phyloP scores from a whole-genome alignment of 2,113 vertebrate genomes.

The Macroglossus sobrinus region DNA sequence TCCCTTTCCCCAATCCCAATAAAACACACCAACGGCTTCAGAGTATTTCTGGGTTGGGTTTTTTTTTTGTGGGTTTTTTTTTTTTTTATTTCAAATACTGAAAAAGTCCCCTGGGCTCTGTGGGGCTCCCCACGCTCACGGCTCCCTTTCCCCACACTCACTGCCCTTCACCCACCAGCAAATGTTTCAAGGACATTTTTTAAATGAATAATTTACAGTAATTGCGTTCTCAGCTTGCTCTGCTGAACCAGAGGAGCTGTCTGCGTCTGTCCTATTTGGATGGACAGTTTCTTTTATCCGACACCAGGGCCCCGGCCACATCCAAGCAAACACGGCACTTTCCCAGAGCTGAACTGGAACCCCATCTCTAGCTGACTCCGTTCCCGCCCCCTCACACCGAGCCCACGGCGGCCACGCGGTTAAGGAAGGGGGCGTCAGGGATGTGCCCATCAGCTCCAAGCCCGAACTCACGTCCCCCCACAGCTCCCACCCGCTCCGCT shows the following conservation, averaged over 20 bases:
- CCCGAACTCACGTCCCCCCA: background rate
- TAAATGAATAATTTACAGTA: background rate
- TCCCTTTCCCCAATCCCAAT: slow-evolving; percentile 54
- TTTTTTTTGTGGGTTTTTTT: slow-evolving; percentile 40
- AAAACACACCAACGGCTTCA: slow-evolving; percentile 71
- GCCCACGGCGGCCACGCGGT: background rate
- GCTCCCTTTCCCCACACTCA: slow-evolving; percentile 10
- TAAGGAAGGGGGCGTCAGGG: background rate
- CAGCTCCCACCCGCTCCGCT: slow-evolving; percentile 28
- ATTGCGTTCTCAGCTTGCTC: background rate
- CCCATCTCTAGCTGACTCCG: background rate
- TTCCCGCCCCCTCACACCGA: background rate
- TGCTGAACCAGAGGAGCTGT: slow-evolving; percentile 24
- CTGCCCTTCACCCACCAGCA: slow-evolving; percentile 45
- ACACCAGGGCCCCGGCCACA: slow-evolving; percentile 11
- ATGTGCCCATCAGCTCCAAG: slow-evolving; percentile 18
- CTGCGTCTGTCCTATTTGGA: background rate
- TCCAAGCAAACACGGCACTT: background rate
- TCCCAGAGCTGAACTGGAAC: background rate
- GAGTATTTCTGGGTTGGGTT: slow-evolving; percentile 52
- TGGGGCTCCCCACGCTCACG: slow-evolving; percentile 38
- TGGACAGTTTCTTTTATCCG: background rate
- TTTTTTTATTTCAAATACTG: slow-evolving; percentile 66
- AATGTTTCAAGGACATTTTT: slow-evolving; percentile 18
- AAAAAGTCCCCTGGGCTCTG: slow-evolving; percentile 61